A percentile compares a stretch with the other conserved stretches of the same genome.
Evolutionary conservation across 2,888 invertebrate species (phyloP).

Genomic region (Eulithis prunata): DNA sequence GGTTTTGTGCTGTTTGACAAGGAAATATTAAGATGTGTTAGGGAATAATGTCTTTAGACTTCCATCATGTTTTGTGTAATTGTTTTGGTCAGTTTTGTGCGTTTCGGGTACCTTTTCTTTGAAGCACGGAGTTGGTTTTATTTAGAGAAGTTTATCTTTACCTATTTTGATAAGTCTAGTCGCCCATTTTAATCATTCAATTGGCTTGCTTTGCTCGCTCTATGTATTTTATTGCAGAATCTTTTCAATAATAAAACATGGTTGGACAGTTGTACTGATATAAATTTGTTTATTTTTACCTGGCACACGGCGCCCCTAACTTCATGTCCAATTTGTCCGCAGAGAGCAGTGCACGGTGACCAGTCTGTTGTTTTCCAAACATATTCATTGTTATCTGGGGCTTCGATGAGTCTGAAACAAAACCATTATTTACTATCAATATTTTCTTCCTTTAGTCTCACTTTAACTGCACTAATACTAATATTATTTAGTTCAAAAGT

Average conservation of each 20-base stretch:
- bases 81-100: too few species aligned
- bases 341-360: slow-evolving; percentile 93
- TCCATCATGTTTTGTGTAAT: too few species aligned
- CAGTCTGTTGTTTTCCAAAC: slow-evolving; percentile 93
- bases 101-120: not conserved
- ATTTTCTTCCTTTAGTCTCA: not conserved
- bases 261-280: too few species aligned
- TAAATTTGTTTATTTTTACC: slow-evolving; percentile 68
- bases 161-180: too few species aligned
- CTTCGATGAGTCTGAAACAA: slow-evolving; percentile 58
- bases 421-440: not conserved
- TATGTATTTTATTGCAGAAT: too few species aligned
- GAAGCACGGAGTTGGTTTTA: too few species aligned
- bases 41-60: too few species aligned
- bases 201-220: not conserved
- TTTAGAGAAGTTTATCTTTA: too few species aligned
- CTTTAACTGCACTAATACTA: not conserved
- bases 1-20: slow-evolving; percentile 70
- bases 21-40: too few species aligned
- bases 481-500: too few species aligned
- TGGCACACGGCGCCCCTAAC: slow-evolving; percentile 90
- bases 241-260: too few species aligned
- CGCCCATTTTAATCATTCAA: too few species aligned
- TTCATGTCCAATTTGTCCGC: slow-evolving; percentile 90
- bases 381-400: slow-evolving; percentile 79